These are phyloP conservation scores for Turnix velox DNA, from an alignment of 2,113 vertebrate genomes.

Conservation along the genomic window DNA sequence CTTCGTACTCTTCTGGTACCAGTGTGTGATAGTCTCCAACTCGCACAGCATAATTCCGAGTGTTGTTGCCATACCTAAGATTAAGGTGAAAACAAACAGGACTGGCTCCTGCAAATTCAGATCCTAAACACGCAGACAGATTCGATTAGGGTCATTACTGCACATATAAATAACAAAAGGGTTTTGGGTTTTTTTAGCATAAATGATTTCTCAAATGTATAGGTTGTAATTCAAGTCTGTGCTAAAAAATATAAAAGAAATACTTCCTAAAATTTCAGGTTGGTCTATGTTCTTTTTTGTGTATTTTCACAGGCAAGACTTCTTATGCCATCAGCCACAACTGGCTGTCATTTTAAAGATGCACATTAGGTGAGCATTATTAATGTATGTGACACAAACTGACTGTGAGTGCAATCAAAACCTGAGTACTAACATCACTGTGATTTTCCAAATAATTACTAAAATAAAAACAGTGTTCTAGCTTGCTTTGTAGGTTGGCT, in stretches of 20 bases:
- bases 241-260: neutral
- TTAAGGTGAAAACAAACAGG: neutral
- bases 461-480: neutral
- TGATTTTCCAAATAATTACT: neutral
- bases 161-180: neutral
- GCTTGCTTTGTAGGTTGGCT: neutral
- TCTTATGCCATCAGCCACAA: neutral
- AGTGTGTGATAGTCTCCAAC: conserved; percentile 94
- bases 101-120: neutral
- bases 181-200: neutral
- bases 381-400: neutral
- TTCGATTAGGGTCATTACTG: neutral
- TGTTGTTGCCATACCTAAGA: conserved; percentile 89
- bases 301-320: neutral
- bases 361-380: neutral
- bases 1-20: conserved; percentile 91
- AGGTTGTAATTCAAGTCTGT: neutral
- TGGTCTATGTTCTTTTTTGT: neutral
- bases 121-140: neutral
- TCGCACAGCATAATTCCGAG: conserved; percentile 84
- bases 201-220: neutral
- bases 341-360: neutral
- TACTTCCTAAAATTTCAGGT: neutral
- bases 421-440: neutral
- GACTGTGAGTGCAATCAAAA: neutral